These are phyloP conservation scores for Illadopsis cleaveri DNA, from an alignment of 2,113 vertebrate genomes.

Conservation along the genomic window DNA sequence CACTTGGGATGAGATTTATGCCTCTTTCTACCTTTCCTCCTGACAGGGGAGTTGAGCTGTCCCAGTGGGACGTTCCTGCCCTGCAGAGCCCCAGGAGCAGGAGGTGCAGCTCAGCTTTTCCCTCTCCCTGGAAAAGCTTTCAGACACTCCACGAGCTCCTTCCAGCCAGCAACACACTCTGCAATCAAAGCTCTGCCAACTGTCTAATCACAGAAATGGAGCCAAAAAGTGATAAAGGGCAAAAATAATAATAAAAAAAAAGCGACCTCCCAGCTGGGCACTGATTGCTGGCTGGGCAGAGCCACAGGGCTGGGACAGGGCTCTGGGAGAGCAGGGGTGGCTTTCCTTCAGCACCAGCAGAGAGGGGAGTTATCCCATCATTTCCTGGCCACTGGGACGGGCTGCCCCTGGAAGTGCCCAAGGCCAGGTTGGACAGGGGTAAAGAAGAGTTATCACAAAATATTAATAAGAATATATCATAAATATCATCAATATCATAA, in stretches of 20 bases:
- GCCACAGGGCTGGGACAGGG: background rate
- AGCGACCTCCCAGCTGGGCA: background rate
- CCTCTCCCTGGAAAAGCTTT: background rate
- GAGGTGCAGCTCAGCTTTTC: background rate
- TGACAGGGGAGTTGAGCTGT: background rate
- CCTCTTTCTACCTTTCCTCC: no score
- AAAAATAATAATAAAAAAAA: background rate
- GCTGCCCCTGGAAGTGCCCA: background rate
- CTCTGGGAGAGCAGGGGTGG: background rate
- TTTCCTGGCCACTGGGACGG: background rate
- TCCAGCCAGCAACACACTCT: background rate
- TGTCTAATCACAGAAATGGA: background rate
- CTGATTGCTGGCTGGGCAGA: background rate
- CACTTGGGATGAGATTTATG: background rate
- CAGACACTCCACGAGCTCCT: background rate
- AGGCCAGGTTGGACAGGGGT: background rate
- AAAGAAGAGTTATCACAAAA: background rate
- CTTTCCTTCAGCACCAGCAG: background rate
- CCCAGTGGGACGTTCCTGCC: fast-evolving
- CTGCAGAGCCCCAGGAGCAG: fast-evolving
- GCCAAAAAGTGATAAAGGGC: background rate
- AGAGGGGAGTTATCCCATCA: background rate
- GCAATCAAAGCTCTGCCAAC: background rate
- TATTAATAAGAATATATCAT: no score
- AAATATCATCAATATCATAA: no score